phyloP scores from a whole-genome alignment of 2,113 vertebrate species.

The Cavia aperea region DNA sequence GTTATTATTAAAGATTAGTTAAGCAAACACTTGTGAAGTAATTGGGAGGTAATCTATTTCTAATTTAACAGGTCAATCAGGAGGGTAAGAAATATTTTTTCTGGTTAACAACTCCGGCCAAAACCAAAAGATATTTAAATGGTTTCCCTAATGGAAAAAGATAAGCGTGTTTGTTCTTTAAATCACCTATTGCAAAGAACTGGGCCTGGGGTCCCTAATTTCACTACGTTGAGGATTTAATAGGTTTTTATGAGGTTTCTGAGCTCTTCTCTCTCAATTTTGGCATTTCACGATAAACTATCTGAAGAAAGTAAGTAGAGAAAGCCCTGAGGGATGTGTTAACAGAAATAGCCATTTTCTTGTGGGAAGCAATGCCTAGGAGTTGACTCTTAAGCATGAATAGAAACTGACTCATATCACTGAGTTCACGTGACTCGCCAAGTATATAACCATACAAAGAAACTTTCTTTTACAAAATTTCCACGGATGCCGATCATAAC shows the following conservation, averaged over 20 bases:
- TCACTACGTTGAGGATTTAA: conserved; percentile 31
- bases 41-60: too few relatives aligned
- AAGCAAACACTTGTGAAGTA: too few relatives aligned
- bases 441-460: background rate
- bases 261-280: background rate
- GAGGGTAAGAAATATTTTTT: too few relatives aligned
- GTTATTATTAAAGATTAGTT: too few relatives aligned
- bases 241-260: background rate
- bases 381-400: background rate
- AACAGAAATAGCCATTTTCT: background rate
- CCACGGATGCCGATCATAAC: background rate
- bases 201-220: background rate
- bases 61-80: too few relatives aligned
- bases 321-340: conserved; percentile 2
- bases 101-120: conserved; percentile 47
- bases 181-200: conserved; percentile 35
- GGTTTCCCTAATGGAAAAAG: conserved; percentile 42
- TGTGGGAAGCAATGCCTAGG: conserved; percentile 12
- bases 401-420: conserved; percentile 1
- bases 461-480: background rate
- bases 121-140: conserved; percentile 61
- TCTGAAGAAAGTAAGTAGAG: conserved; percentile 7
- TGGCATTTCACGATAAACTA: conserved; percentile 32
- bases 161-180: conserved; percentile 19
- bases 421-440: background rate